Percentiles rank a stretch among this genome's conserved stretches.
These are phyloP conservation scores for Orthonychiurus folsomi DNA, from an alignment of 2,888 invertebrate genomes.

Conservation along the genomic window DNA sequence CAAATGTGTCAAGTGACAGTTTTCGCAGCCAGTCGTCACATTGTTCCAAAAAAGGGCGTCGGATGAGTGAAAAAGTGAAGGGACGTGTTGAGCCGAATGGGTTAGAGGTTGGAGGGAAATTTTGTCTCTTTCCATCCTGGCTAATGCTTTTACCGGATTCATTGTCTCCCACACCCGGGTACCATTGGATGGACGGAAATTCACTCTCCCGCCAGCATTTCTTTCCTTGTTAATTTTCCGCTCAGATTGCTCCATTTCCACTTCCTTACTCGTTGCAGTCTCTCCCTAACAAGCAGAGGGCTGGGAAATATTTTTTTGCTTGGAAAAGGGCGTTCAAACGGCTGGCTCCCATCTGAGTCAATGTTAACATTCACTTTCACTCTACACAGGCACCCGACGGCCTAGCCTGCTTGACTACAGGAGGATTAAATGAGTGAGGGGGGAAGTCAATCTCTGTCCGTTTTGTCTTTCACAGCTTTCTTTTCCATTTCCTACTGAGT, in stretches of 20 bases:
- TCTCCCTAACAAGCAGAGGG: too few species aligned
- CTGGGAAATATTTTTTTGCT: too few species aligned
- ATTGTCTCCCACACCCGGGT: background rate
- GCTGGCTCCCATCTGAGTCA: too few species aligned
- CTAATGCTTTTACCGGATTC: too few species aligned
- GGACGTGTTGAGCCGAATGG: background rate
- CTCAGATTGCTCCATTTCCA: background rate
- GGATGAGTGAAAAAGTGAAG: background rate
- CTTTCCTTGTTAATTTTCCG: background rate
- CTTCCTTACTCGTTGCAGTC: background rate
- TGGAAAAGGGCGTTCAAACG: too few species aligned
- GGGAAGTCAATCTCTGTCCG: background rate
- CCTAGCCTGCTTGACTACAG: background rate
- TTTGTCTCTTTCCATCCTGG: too few species aligned
- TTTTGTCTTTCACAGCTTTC: conserved; percentile 1
- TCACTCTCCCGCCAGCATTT: background rate
- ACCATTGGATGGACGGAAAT: background rate
- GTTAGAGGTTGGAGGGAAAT: background rate
- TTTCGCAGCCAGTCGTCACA: background rate
- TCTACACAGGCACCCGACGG: too few species aligned
- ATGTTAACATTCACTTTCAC: too few species aligned
- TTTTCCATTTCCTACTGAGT: background rate
- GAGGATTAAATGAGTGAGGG: background rate
- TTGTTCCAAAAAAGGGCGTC: background rate
- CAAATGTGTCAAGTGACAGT: background rate